Percentiles rank a stretch among this genome's conserved stretches.
These are phyloP conservation scores for Brachionichthys hirsutus DNA, from an alignment of 2,113 vertebrate genomes.

Conservation along the genomic window DNA sequence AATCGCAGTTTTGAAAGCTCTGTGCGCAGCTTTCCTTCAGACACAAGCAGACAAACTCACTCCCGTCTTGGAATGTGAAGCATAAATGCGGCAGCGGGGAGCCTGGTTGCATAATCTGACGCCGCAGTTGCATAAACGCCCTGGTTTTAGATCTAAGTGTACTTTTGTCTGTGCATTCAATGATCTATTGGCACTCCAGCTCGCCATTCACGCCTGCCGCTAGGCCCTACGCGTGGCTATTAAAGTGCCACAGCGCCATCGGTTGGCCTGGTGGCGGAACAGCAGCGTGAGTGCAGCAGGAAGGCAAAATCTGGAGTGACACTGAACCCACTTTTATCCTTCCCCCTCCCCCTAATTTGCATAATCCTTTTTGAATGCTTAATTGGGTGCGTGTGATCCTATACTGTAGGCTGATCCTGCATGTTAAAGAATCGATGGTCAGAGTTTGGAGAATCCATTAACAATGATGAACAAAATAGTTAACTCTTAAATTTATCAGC, in stretches of 20 bases:
- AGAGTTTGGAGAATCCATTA: too few relatives aligned
- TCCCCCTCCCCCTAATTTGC: constrained; percentile 20
- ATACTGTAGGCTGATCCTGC: not conserved
- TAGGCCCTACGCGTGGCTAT: too few relatives aligned
- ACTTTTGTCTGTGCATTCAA: constrained; percentile 52
- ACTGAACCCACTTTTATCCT: constrained; percentile 10
- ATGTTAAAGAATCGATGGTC: not conserved
- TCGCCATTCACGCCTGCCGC: constrained; percentile 16
- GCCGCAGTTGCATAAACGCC: constrained; percentile 37
- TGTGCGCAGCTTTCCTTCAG: not conserved
- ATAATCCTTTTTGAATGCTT: constrained; percentile 26
- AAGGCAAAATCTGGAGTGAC: not conserved
- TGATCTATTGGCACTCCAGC: constrained; percentile 34
- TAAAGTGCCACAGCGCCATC: constrained; percentile 69
- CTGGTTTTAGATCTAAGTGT: constrained; percentile 32
- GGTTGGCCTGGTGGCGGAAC: constrained; percentile 32
- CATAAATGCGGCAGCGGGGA: constrained; percentile 16
- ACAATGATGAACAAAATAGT: too few relatives aligned
- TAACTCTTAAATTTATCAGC: too few relatives aligned
- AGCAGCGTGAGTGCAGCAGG: constrained; percentile 3
- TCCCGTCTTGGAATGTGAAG: constrained; percentile 10
- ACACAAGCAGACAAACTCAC: constrained; percentile 12
- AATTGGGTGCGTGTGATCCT: constrained; percentile 20
- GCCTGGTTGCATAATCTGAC: constrained; percentile 46
- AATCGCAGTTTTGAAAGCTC: too few relatives aligned